phyloP scores from a whole-genome alignment of 2,888 invertebrate species.

The Drosophila nr. fundita region DNA sequence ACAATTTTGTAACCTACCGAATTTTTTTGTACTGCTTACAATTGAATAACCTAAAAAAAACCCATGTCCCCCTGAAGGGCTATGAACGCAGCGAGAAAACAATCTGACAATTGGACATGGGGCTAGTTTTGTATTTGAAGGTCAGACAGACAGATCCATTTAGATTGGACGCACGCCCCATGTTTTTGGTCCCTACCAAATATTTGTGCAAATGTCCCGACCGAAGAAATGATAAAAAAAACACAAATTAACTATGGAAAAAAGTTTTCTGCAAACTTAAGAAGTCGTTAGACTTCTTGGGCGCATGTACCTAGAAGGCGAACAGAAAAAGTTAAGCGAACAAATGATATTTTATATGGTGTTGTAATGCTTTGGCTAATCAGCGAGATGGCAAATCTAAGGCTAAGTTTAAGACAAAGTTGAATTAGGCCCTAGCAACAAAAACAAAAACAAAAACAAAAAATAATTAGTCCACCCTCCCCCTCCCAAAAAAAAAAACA shows the following conservation, averaged over 20 bases:
- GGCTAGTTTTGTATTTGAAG: constrained; percentile 50
- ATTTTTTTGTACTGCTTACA: constrained; percentile 70
- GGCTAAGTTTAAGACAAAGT: constrained; percentile 62
- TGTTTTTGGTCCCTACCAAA: constrained; percentile 39
- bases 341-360: constrained; percentile 73
- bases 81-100: constrained; percentile 11
- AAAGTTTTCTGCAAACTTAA: constrained; percentile 41
- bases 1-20: constrained; percentile 63
- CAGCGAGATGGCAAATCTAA: constrained; percentile 43
- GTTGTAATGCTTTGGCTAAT: constrained; percentile 70
- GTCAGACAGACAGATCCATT: constrained; percentile 46
- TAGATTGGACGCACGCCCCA: constrained; percentile 17
- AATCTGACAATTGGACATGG: constrained; percentile 16
- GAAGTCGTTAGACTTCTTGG: constrained; percentile 51
- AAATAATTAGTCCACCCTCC: constrained; percentile 3
- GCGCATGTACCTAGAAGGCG: constrained; percentile 66
- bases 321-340: constrained; percentile 42
- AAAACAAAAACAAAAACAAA: constrained; percentile 25
- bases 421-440: constrained; percentile 63
- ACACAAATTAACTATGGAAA: constrained; percentile 34
- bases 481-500: constrained; percentile 29
- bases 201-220: constrained; percentile 29
- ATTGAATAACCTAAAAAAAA: constrained; percentile 37
- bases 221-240: constrained; percentile 9
- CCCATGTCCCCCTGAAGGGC: constrained; percentile 7